phyloP scores from a whole-genome alignment of 2,113 vertebrate genomes.

The Cranoglanis bouderius region DNA sequence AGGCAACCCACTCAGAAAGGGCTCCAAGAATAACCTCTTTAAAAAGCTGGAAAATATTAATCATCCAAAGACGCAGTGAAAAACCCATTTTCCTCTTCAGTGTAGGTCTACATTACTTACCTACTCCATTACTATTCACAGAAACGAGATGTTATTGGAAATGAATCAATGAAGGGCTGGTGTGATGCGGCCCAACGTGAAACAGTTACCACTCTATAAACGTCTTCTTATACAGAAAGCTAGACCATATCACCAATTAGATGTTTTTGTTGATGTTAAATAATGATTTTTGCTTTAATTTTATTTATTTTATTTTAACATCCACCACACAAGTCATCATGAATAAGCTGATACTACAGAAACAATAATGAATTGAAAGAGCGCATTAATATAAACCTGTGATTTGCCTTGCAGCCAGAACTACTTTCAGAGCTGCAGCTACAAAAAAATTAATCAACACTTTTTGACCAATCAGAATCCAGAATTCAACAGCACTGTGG shows the following conservation, averaged over 20 bases:
- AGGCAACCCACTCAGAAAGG: neutral
- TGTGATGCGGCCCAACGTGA: neutral
- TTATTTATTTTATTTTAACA: neutral
- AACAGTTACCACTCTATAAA: neutral
- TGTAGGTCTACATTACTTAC: neutral
- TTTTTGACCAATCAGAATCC: constrained; percentile 1
- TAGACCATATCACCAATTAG: neutral
- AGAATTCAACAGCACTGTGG: neutral
- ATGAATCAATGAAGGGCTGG: neutral
- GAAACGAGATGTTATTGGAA: neutral
- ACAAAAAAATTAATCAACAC: neutral
- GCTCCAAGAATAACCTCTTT: neutral
- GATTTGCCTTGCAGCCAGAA: neutral
- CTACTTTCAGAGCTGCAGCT: neutral
- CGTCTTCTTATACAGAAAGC: neutral
- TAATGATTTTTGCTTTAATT: neutral
- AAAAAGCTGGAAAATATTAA: neutral
- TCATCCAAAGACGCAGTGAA: neutral
- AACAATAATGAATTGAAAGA: neutral
- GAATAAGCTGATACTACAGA: neutral
- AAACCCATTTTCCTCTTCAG: neutral
- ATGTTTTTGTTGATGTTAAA: neutral
- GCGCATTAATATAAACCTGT: neutral
- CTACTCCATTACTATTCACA: neutral
- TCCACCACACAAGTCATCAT: neutral